These are phyloP conservation scores for Adelognathus sp. DNA, from an alignment of 2,888 invertebrate genomes.

Conservation along the genomic window DNA sequence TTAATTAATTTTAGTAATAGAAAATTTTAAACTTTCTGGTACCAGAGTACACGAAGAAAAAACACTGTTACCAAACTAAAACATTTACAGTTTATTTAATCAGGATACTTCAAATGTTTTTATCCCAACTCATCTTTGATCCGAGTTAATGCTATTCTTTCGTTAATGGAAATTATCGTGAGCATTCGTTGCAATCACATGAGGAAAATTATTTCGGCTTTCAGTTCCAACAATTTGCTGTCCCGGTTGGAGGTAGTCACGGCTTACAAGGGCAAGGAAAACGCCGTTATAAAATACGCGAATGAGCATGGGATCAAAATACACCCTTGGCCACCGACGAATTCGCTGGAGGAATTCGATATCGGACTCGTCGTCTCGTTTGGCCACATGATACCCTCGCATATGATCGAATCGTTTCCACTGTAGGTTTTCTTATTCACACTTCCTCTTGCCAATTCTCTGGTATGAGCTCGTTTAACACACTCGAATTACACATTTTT, in stretches of 20 bases:
- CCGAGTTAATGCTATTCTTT: too few relatives aligned
- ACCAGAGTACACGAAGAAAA: too few relatives aligned
- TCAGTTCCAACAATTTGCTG: constrained; percentile 83
- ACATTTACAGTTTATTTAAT: too few relatives aligned
- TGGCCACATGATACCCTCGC: constrained; percentile 92
- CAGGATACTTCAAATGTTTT: too few relatives aligned
- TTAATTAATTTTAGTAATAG: too few relatives aligned
- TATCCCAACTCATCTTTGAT: too few relatives aligned
- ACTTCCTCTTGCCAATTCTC: not conserved
- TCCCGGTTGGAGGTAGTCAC: constrained; percentile 87
- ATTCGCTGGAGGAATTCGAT: constrained; percentile 85
- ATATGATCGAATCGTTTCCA: constrained; percentile 89
- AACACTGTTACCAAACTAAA: too few relatives aligned
- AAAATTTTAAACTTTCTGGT: too few relatives aligned
- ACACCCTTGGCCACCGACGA: constrained; percentile 86
- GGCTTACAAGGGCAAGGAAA: constrained; percentile 84
- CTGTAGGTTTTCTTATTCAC: constrained; percentile 84
- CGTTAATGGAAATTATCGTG: too few relatives aligned
- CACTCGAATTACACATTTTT: constrained; percentile 66
- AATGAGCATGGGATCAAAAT: constrained; percentile 83
- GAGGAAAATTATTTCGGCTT: constrained; percentile 74
- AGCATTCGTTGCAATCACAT: too few relatives aligned
- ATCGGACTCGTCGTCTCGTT: constrained; percentile 96
- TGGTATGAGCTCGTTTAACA: too few relatives aligned
- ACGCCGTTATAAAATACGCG: constrained; percentile 88